Conservation (phyloP, 2,797 vertebrate genomes). For the Molossus alvarezi region DNA sequence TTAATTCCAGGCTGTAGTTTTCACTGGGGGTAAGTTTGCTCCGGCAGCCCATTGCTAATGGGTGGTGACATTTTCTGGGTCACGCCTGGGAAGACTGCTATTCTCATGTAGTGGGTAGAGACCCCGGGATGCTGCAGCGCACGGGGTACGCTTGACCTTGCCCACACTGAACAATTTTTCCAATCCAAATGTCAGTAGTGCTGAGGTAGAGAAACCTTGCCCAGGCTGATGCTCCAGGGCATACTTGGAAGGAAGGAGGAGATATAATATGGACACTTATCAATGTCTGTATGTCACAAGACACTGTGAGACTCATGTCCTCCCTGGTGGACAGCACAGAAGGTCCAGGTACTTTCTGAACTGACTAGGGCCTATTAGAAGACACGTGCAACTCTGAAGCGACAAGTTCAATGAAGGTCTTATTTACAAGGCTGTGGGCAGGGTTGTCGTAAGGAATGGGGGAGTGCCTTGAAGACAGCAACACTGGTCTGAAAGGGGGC, state of each 20-base stretch:
- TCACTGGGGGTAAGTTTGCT: neutral
- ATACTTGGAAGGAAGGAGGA: neutral
- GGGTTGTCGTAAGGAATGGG: neutral
- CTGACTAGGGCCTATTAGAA: neutral
- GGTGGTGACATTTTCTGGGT: neutral
- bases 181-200: neutral
- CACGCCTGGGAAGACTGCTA: neutral
- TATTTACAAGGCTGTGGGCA: neutral
- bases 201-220: neutral
- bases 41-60: neutral
- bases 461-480: neutral
- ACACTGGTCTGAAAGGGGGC: neutral
- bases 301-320: neutral
- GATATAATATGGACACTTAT: neutral
- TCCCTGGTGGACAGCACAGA: neutral
- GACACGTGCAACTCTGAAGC: neutral
- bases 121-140: neutral
- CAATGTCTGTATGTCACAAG: neutral
- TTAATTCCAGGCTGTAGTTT: neutral
- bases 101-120: neutral
- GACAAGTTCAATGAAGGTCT: neutral
- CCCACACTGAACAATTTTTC: slow-evolving; percentile 22
- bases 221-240: neutral
- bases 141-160: neutral
- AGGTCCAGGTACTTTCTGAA: neutral